These are phyloP conservation scores for Nasonia longicornis DNA, from an alignment of 1,140 invertebrate species.

Conservation along the genomic window DNA sequence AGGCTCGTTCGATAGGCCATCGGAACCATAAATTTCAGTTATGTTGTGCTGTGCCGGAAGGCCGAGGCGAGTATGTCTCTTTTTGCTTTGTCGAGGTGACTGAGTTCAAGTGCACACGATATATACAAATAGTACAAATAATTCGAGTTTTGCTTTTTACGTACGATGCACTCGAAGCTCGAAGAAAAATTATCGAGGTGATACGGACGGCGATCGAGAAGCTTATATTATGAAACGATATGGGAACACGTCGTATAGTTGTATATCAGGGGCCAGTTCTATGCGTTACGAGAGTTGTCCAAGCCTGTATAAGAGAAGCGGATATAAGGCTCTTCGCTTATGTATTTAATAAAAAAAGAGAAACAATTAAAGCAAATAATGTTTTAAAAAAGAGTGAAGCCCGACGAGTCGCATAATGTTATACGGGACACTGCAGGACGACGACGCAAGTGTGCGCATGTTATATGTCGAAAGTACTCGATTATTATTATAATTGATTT, in stretches of 20 bases:
- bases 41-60: neutral
- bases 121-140: neutral
- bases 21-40: neutral
- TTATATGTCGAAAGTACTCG: slow-evolving; percentile 53
- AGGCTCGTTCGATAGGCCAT: too few relatives aligned
- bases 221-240: slow-evolving; percentile 6
- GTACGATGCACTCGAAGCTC: neutral
- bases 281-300: slow-evolving; percentile 18
- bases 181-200: neutral
- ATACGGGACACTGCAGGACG: neutral
- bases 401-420: neutral
- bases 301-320: slow-evolving; percentile 19
- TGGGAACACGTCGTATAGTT: slow-evolving; percentile 25
- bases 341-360: slow-evolving; percentile 25
- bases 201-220: neutral
- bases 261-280: slow-evolving; percentile 42
- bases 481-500: slow-evolving; percentile 44
- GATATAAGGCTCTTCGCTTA: slow-evolving; percentile 21
- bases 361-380: slow-evolving; percentile 5
- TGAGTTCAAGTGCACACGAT: neutral
- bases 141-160: neutral
- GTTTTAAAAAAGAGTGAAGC: neutral
- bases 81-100: too few relatives aligned
- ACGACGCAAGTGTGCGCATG: slow-evolving; percentile 40
- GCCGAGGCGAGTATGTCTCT: neutral